A percentile compares a stretch with the other conserved stretches of the same genome.
phyloP scores from a whole-genome alignment of 35 echinoderm and acorn worm species.

The Holothuria glaberrima region DNA sequence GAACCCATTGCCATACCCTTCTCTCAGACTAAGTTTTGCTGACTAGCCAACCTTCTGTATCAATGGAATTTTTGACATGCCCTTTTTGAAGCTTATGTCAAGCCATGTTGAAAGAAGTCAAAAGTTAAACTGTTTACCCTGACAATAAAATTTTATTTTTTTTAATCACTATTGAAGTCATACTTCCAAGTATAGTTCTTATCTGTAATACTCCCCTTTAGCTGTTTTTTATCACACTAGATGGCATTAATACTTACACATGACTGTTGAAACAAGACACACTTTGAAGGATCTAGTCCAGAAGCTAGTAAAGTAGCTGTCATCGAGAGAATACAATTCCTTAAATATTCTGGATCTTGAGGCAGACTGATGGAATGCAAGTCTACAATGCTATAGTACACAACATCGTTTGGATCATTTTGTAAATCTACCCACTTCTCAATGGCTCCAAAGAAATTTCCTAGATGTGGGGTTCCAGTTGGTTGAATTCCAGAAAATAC shows the following conservation, averaged over 20 bases:
- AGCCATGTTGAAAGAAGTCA: too few relatives aligned
- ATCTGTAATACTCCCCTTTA: too few relatives aligned
- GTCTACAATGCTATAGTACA: slow-evolving; percentile 88
- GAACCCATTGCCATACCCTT: too few relatives aligned
- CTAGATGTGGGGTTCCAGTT: slow-evolving; percentile 93
- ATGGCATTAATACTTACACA: slow-evolving; percentile 64
- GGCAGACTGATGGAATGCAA: slow-evolving; percentile 92
- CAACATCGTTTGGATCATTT: slow-evolving; percentile 47
- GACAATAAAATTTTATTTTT: too few relatives aligned
- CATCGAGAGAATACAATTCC: slow-evolving; percentile 69
- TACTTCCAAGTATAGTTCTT: too few relatives aligned
- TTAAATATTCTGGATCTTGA: slow-evolving; percentile 79
- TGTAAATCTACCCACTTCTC: slow-evolving; percentile 90
- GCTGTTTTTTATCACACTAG: too few relatives aligned
- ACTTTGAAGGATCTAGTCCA: slow-evolving; percentile 85
- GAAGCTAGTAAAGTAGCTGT: slow-evolving; percentile 82
- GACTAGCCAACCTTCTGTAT: too few relatives aligned
- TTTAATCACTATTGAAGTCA: too few relatives aligned
- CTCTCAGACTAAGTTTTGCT: too few relatives aligned
- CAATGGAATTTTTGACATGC: too few relatives aligned
- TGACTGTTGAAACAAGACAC: slow-evolving; percentile 95
- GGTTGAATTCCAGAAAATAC: slow-evolving; percentile 98
- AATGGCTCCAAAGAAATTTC: slow-evolving; percentile 94
- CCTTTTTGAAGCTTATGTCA: too few relatives aligned
- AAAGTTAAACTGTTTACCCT: too few relatives aligned